Conservation (phyloP, 2,888 invertebrate species). For the Clunio marinus region DNA sequence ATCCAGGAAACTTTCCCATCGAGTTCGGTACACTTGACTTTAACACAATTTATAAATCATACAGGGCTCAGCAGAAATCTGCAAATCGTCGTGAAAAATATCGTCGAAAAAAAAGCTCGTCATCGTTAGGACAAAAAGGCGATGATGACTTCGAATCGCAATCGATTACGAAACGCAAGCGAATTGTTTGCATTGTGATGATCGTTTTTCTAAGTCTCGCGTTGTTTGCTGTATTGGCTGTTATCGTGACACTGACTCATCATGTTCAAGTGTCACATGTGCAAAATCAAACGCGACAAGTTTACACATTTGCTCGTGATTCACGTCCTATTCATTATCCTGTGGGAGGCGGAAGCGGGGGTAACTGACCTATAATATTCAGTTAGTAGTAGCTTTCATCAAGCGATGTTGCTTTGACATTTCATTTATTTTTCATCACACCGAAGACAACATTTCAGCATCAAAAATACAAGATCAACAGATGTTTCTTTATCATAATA, state of each 20-base stretch:
- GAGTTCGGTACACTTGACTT: conserved; percentile 34
- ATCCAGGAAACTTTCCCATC: conserved; percentile 21
- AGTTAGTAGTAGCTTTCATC: conserved; percentile 30
- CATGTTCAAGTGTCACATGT: conserved; percentile 62
- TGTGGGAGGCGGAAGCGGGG: conserved; percentile 4
- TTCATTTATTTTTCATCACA: conserved; percentile 3
- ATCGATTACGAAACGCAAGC: conserved; percentile 63
- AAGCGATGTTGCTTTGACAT: conserved; percentile 26
- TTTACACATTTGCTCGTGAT: conserved; percentile 59
- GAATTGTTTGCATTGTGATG: conserved; percentile 66
- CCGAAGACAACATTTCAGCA: too few species aligned
- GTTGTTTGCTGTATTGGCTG: conserved; percentile 68
- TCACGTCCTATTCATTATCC: conserved; percentile 49
- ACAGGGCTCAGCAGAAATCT: conserved; percentile 35
- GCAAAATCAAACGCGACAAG: conserved; percentile 62
- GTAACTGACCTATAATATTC: conserved; percentile 39
- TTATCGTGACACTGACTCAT: conserved; percentile 72
- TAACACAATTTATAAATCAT: conserved; percentile 38
- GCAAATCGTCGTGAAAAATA: conserved; percentile 26
- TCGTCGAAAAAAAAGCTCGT: conserved; percentile 35
- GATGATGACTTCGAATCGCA: conserved; percentile 56
- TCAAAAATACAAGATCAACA: not conserved
- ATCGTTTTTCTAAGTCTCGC: conserved; percentile 69
- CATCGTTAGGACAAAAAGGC: conserved; percentile 46
- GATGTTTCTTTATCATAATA: too few species aligned